Base-by-base conservation (phyloP, 2,797 vertebrate species). In the Melanotaenia pygmaea region DNA sequence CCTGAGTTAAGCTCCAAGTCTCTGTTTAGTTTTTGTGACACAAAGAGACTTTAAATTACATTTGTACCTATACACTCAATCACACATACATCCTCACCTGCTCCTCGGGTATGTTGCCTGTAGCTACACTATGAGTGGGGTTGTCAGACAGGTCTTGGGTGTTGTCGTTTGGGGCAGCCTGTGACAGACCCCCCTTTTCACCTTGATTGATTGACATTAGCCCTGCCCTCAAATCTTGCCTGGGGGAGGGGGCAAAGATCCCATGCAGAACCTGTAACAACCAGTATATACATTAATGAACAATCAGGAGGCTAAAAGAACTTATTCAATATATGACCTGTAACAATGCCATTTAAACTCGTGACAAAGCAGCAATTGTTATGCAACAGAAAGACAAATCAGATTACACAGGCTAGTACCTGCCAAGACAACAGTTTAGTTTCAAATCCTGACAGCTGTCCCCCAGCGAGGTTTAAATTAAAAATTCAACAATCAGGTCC, bases 161-260 rank as follows among this genome's bases (percentile, higher is more conserved):
- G 53, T 76, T 86, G 67, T 67, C 1, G 30, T 69, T 50, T 37
- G 89, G 86, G 86, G 86, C 64, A 59, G 81, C 59, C 80, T 84
- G 67, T 59, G 84, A 47, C 0, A 70, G 80, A 88, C 82, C 77
- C 85, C 86, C 89, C 65, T 86, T 53, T 58, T 82, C 69, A 63
- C 45, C 59, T 2, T 81, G 63, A 78, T 62, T 82, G 65, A 76
- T 50, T 73, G 94, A 92, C 94, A 94, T 94, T 63, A 81, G 86
- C 40, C 70, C 70, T 35, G 66, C 22, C 74, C 74, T 74, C 79
- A 71, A 59, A 32, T 74, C 53, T 79, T 59, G 64, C 45, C 76
- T 69, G 66, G 62, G 37, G 66, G 50, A 40, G 30, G 60, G 38
- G 35, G 40, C 12, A 13, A 20, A 60, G 26, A 62, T 12, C 50